phyloP scores from a whole-genome alignment of 2,888 invertebrate genomes.

The Flabesymbios commensalis region DNA sequence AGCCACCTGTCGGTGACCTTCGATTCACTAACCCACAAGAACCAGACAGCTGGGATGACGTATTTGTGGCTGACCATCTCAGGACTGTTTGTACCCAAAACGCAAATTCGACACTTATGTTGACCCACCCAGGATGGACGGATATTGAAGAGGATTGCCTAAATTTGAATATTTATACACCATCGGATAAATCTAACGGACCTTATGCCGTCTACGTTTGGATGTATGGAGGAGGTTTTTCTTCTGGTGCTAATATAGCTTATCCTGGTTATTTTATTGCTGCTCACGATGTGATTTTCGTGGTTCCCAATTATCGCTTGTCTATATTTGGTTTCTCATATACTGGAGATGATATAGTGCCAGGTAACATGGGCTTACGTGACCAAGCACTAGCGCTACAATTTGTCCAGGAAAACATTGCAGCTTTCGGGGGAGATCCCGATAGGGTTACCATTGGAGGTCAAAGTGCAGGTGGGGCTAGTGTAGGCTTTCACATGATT shows the following conservation, averaged over 20 bases:
- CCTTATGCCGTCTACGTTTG: conserved; percentile 28
- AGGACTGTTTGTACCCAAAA: too few species aligned
- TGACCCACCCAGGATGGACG: too few species aligned
- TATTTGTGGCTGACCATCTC: too few species aligned
- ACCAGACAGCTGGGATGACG: too few species aligned
- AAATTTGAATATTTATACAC: too few species aligned
- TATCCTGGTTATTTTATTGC: conserved; percentile 34
- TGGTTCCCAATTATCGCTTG: conserved; percentile 24
- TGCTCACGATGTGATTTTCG: conserved; percentile 20
- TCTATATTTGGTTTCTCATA: conserved; percentile 23
- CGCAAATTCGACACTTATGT: too few species aligned
- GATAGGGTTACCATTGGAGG: conserved; percentile 22
- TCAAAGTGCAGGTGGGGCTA: conserved; percentile 25
- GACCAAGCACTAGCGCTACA: conserved; percentile 21
- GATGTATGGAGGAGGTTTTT: conserved; percentile 28
- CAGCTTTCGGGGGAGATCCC: conserved; percentile 25
- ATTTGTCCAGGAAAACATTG: conserved; percentile 26
- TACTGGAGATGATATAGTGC: conserved; percentile 8
- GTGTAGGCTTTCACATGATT: conserved; percentile 15
- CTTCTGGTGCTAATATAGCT: conserved; percentile 15
- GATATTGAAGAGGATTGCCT: too few species aligned
- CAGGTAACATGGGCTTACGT: conserved; percentile 23
- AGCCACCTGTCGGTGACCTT: too few species aligned
- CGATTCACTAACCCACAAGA: too few species aligned
- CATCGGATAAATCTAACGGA: too few species aligned